Evolutionary conservation across 1,140 invertebrate genomes (phyloP), one percentile per base, ranked within the genome.

Genomic region (Temnothorax longispinosus): DNA sequence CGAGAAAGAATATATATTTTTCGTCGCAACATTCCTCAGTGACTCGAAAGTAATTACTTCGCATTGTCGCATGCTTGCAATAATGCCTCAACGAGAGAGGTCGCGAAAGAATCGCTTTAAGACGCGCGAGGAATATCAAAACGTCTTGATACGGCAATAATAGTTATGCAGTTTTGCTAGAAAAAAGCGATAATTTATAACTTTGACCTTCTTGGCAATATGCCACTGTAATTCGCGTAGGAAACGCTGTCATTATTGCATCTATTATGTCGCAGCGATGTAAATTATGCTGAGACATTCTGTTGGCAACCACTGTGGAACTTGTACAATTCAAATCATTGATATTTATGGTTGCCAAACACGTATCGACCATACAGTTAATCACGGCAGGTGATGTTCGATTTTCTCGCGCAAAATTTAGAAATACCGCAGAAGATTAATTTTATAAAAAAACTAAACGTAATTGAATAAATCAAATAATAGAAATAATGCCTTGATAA

Each of bases 171-270:
- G 13, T 4, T 50, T 60, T 0, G 21, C 6, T 2, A 56, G 35
- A 18, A 58, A 35, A 58, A 69, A 32, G 56, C 3, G 38, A 82
- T 50, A 76, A 88, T 89, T 88, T 84, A 88, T 69, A 76, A 76
- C 41, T 75, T 47, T 52, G 86, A 89, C 78, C 78, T 54, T 32
- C 27, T 74, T 89, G 87, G 87, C 87, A 15, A 58, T 38, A 13
- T 56, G 87, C 87, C 86, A 89, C 11, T 13, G 44, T 58, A 75
- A 81, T 69, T 81, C 50, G 50, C 52, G 56, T 60, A 35, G 54
- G 32, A 62, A 82, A 60, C 41, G 27, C 13, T 75, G 80, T 44
- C 64, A 50, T 84, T 82, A 41, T 84, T 84, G 69, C 80, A 74
- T 84, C 69, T 27, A 84, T 84, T 84, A 84, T 75, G 44, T 84